A percentile compares a stretch with the other conserved stretches of the same genome.
phyloP scores from a whole-genome alignment of 2,888 invertebrate species.

The Podabrus alpinus region DNA sequence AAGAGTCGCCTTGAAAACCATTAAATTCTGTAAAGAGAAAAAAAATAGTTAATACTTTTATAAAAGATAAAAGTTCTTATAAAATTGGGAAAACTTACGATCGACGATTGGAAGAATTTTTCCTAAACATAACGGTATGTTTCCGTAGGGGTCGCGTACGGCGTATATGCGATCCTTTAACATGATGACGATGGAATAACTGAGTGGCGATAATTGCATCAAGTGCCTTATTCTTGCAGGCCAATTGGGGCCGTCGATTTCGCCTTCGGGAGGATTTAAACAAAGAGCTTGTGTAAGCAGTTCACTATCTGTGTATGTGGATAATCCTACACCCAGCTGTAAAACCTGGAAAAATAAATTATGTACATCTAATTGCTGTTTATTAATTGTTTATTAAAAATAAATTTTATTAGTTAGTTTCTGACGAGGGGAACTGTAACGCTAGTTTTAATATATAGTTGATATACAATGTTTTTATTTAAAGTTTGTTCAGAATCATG shows the following conservation, averaged over 20 bases:
- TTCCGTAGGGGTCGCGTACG: constrained; percentile 96
- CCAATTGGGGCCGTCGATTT: constrained; percentile 89
- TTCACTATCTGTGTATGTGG: constrained; percentile 96
- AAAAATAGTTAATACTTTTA: neutral
- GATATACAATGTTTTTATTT: too few species aligned
- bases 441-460: too few species aligned
- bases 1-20: constrained; percentile 64
- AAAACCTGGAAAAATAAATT: constrained; percentile 68
- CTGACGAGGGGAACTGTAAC: too few species aligned
- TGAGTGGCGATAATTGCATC: constrained; percentile 92
- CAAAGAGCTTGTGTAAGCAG: constrained; percentile 95
- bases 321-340: constrained; percentile 90
- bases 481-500: too few species aligned
- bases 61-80: neutral
- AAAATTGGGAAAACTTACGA: constrained; percentile 21
- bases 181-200: constrained; percentile 95
- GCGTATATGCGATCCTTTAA: constrained; percentile 92
- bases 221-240: constrained; percentile 88
- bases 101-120: constrained; percentile 72
- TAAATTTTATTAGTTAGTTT: too few species aligned
- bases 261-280: constrained; percentile 86
- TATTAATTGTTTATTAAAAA: too few species aligned
- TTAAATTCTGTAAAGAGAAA: constrained; percentile 30
- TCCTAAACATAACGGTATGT: constrained; percentile 93
- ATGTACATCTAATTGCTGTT: neutral